Base-by-base conservation (phyloP, 2,888 invertebrate species). In the Stenodera caucasica region DNA sequence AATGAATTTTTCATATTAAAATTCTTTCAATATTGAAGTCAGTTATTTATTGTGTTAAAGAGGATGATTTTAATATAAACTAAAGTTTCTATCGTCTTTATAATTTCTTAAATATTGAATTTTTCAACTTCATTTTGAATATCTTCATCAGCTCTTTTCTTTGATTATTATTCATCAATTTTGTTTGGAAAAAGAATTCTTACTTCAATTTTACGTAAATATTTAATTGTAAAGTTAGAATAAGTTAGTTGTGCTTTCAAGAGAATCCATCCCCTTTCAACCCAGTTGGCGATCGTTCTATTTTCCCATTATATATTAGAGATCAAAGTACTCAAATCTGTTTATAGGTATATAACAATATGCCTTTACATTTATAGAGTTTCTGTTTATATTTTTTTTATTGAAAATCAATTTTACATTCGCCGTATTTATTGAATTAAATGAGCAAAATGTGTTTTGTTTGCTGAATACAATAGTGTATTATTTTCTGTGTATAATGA, bases 221-320 rank as follows among this genome's bases (percentile, higher is more conserved):
- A 50, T 50, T 8, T 23, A 50, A 50, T 50, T 18, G 29, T 11
- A 29, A 50, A 50, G 49, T 49, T 49, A 14, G n/a, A 32, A n/a
- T n/a, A n/a, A 21, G 45, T 45, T n/a, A 18, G 7, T 15, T 21
- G 45, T 15, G n/a, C 45, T 45, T 45, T 45, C 45, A 11, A 15
- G 26, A 26, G 5, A 15, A 15, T 45, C 15, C 45, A 21, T 9
- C 15, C 18, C 2, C 15, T 14, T 49, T 49, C 14, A 49, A 49
- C 18, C 18, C 49, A 12, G 6, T 49, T 49, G 18, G 45, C 3
- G 9, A 49, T 49, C 12, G 49, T 49, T 49, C 49, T 11, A 49
- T 5, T 49, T 49, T 49, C 14, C 30, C 9, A 21, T 45, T 45
- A 15, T 45, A 21, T 45, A 9, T 45, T 21, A 3, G 12, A 49